Conservation (phyloP, 30 jellyfish, hydroid and myxozoan species). For the Cassiopea xamachana region DNA sequence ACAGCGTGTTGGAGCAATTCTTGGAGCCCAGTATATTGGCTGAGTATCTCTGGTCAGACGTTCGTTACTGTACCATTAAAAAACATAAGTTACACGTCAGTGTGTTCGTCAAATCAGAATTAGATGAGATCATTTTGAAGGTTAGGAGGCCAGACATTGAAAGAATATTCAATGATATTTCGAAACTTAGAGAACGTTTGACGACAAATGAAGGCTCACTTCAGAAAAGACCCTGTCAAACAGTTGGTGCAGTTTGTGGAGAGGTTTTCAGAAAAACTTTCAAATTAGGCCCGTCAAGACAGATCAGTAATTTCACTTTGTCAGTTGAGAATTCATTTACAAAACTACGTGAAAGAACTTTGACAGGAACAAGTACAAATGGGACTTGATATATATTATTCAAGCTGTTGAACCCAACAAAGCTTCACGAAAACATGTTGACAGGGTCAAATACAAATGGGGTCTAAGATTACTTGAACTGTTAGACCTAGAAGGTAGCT, state of each 20-base stretch:
- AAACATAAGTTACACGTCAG: slow-evolving; percentile 41
- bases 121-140: slow-evolving; percentile 19
- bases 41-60: slow-evolving; percentile 55
- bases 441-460: too few species aligned
- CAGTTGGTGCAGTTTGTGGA: background rate
- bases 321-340: slow-evolving; percentile 48
- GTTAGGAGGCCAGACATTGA: slow-evolving; percentile 7
- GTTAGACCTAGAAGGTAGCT: too few species aligned
- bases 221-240: background rate
- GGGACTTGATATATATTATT: background rate
- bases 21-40: background rate
- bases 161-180: slow-evolving; percentile 26
- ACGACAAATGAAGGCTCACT: background rate
- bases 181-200: slow-evolving; percentile 38
- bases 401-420: too few species aligned
- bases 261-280: background rate
- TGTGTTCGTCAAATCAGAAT: slow-evolving; percentile 9
- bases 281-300: slow-evolving; percentile 14
- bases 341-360: slow-evolving; percentile 24
- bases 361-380: background rate
- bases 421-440: too few species aligned
- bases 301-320: slow-evolving; percentile 48
- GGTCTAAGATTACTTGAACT: too few species aligned
- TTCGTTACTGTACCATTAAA: slow-evolving; percentile 54
- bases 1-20: slow-evolving; percentile 20